Conservation (phyloP, 2,888 invertebrate genomes). For the Selenia dentaria region DNA sequence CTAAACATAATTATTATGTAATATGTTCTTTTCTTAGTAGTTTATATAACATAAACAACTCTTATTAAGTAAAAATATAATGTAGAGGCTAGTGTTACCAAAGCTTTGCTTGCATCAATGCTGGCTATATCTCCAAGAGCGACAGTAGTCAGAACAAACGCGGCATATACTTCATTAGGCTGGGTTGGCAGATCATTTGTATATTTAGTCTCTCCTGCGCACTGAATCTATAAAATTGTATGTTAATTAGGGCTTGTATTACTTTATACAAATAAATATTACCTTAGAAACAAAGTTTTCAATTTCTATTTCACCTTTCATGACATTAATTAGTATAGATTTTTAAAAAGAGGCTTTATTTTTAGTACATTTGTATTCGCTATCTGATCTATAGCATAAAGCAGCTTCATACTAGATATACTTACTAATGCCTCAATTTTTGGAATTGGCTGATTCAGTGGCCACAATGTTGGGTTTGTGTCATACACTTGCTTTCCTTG, state of each 20-base stretch:
- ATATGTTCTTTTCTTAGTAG: too few species aligned
- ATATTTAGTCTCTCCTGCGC: conserved; percentile 61
- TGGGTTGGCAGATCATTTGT: conserved; percentile 85
- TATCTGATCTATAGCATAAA: background rate
- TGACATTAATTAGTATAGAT: too few species aligned
- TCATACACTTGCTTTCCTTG: conserved; percentile 85
- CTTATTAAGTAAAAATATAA: too few species aligned
- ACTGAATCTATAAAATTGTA: conserved; percentile 7
- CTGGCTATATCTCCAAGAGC: conserved; percentile 81
- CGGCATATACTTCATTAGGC: conserved; percentile 87
- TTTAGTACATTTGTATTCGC: too few species aligned
- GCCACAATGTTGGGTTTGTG: conserved; percentile 86
- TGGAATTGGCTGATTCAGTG: conserved; percentile 86
- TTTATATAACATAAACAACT: too few species aligned
- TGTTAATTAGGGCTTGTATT: too few species aligned
- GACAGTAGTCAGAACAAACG: conserved; percentile 82
- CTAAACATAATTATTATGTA: too few species aligned
- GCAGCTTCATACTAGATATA: background rate
- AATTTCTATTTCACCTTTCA: too few species aligned
- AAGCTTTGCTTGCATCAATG: conserved; percentile 85
- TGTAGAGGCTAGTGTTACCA: conserved; percentile 72
- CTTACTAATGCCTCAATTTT: conserved; percentile 84
- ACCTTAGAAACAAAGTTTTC: too few species aligned
- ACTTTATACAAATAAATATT: too few species aligned
- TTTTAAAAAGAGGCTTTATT: too few species aligned